Evolutionary conservation across 2,113 vertebrate species (phyloP).

Genomic region (Caranx melampygus): DNA sequence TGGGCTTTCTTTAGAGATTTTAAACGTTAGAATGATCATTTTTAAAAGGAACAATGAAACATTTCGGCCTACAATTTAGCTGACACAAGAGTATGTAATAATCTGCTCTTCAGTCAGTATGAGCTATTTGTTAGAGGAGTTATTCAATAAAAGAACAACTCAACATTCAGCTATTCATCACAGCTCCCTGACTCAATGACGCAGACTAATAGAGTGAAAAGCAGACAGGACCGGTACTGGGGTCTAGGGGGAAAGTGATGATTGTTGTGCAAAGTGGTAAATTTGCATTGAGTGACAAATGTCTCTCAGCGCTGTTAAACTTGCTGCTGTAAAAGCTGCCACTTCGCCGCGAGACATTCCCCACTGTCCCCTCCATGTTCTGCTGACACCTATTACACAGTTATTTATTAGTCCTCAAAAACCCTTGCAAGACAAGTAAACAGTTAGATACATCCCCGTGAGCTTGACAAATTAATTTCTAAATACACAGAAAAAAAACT

Average conservation of each 20-base stretch:
- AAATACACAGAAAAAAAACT: constrained; percentile 78
- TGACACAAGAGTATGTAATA: constrained; percentile 49
- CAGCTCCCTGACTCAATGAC: constrained; percentile 55
- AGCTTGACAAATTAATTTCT: constrained; percentile 80
- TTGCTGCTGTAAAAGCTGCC: constrained; percentile 72
- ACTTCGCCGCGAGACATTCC: constrained; percentile 60
- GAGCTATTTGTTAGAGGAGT: constrained; percentile 57
- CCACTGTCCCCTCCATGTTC: constrained; percentile 57
- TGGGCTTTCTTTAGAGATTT: constrained; percentile 33
- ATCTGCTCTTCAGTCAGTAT: constrained; percentile 53
- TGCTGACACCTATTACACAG: constrained; percentile 75
- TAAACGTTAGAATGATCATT: constrained; percentile 41
- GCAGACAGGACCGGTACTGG: constrained; percentile 54
- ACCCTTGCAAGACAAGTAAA: constrained; percentile 56
- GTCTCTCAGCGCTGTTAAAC: constrained; percentile 74
- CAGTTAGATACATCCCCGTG: constrained; percentile 62
- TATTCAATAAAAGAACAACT: constrained; percentile 59
- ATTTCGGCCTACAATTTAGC: constrained; percentile 60
- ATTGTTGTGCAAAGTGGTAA: constrained; percentile 73
- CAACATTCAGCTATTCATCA: constrained; percentile 68
- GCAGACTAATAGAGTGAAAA: constrained; percentile 74
- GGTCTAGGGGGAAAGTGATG: constrained; percentile 70
- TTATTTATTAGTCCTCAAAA: constrained; percentile 78
- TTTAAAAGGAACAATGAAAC: constrained; percentile 57
- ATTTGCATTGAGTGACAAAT: constrained; percentile 79